Percentiles rank a stretch among this genome's conserved stretches.
Conservation (phyloP, 2,797 vertebrate genomes). For the Euthynnus affinis region DNA sequence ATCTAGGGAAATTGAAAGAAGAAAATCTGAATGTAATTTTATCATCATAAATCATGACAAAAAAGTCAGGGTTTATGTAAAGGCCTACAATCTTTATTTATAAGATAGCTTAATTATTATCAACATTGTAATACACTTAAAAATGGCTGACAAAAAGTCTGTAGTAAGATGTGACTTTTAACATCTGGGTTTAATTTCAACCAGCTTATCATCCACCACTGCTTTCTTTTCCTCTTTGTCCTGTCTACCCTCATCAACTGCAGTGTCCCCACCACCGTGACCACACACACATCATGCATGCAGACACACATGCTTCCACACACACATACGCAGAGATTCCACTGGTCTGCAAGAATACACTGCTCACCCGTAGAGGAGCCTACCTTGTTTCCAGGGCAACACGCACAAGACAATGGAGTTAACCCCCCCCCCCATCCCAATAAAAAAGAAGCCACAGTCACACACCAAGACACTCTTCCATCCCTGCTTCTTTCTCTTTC, state of each 20-base stretch:
- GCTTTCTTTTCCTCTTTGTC: slow-evolving; percentile 54
- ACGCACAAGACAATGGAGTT: slow-evolving; percentile 79
- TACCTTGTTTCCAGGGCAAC: slow-evolving; percentile 86
- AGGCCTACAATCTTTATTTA: neutral
- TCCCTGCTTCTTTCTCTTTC: slow-evolving; percentile 41
- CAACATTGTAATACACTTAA: neutral
- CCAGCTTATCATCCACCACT: slow-evolving; percentile 27
- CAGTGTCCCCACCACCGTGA: slow-evolving; percentile 12
- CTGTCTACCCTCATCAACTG: slow-evolving; percentile 55
- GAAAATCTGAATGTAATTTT: slow-evolving; percentile 36
- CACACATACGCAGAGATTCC: slow-evolving; percentile 46
- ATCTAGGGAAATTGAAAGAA: slow-evolving; percentile 78
- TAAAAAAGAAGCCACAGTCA: slow-evolving; percentile 58
- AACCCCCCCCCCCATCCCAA: slow-evolving; percentile 60
- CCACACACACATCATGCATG: slow-evolving; percentile 34
- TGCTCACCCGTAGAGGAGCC: slow-evolving; percentile 56
- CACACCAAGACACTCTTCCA: slow-evolving; percentile 56
- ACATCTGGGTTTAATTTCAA: slow-evolving; percentile 28
- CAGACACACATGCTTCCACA: slow-evolving; percentile 26
- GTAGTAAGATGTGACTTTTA: slow-evolving; percentile 29
- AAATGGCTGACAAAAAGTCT: slow-evolving; percentile 1
- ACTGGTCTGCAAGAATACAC: slow-evolving; percentile 65
- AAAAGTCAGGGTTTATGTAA: neutral
- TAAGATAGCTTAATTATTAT: neutral
- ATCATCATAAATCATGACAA: neutral